Conservation (phyloP, 2,888 invertebrate genomes). For the Eugnorisma glareosa region DNA sequence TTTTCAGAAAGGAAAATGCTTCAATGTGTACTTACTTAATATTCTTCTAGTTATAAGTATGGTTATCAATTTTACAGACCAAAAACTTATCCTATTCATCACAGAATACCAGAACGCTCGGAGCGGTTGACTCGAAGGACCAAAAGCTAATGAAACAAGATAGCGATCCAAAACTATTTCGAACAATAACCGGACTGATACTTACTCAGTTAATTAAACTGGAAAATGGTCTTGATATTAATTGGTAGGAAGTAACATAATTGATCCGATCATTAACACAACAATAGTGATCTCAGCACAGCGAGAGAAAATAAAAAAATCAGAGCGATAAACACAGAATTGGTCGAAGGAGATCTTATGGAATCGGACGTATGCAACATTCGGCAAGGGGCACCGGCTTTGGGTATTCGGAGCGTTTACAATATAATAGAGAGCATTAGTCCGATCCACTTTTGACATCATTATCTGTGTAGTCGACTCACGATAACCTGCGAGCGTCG, state of each 20-base stretch:
- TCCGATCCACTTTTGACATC: slow-evolving; percentile 90
- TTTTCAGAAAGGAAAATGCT: slow-evolving; percentile 30
- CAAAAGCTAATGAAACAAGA: slow-evolving; percentile 51
- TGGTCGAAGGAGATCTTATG: slow-evolving; percentile 66
- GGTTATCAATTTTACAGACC: neutral
- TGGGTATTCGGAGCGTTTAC: slow-evolving; percentile 84
- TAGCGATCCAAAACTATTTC: slow-evolving; percentile 46
- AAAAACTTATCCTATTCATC: neutral
- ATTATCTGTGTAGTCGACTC: slow-evolving; percentile 89
- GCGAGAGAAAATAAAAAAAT: slow-evolving; percentile 72
- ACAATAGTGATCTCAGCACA: slow-evolving; percentile 68
- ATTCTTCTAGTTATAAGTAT: no score
- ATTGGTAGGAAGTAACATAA: slow-evolving; percentile 75
- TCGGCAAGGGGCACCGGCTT: slow-evolving; percentile 63
- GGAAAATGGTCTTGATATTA: slow-evolving; percentile 49
- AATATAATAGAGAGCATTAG: slow-evolving; percentile 89
- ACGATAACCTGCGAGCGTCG: slow-evolving; percentile 89
- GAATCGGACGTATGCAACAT: slow-evolving; percentile 77
- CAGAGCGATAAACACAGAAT: slow-evolving; percentile 60
- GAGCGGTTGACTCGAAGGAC: slow-evolving; percentile 17
- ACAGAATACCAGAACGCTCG: slow-evolving; percentile 14
- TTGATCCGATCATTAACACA: slow-evolving; percentile 77
- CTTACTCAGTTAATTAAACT: slow-evolving; percentile 49
- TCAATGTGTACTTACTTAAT: slow-evolving; percentile 11
- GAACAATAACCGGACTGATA: slow-evolving; percentile 39